Evolutionary conservation across 2,888 invertebrate genomes (phyloP).

Genomic region (Epistrophella euchroma): DNA sequence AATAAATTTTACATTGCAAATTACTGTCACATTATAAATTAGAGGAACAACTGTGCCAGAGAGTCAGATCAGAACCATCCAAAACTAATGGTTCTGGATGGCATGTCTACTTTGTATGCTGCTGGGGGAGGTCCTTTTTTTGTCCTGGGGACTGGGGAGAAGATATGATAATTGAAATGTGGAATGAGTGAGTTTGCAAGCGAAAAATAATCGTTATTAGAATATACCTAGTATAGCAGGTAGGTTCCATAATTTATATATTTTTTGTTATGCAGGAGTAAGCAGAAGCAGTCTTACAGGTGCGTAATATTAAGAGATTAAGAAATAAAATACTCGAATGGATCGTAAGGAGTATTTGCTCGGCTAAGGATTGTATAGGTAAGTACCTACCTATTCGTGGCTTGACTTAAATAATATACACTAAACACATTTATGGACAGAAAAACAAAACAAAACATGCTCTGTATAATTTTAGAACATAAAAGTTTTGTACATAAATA

Average conservation of each 20-base stretch:
- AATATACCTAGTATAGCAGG: too few species aligned
- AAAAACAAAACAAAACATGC: too few species aligned
- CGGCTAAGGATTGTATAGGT: not conserved
- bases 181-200: slow-evolving; percentile 27
- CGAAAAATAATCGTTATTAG: slow-evolving; percentile 16
- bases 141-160: not conserved
- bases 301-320: slow-evolving; percentile 24
- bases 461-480: not conserved
- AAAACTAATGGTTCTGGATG: slow-evolving; percentile 1
- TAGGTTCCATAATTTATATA: not conserved
- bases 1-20: slow-evolving; percentile 66
- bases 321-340: slow-evolving; percentile 8
- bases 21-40: slow-evolving; percentile 73
- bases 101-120: slow-evolving; percentile 12
- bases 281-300: slow-evolving; percentile 15
- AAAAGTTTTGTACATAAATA: too few species aligned
- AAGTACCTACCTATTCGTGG: too few species aligned
- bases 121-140: slow-evolving; percentile 5
- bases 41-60: slow-evolving; percentile 11
- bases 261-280: not conserved
- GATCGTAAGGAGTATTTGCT: not conserved
- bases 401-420: not conserved
- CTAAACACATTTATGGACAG: not conserved
- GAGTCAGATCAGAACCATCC: not conserved
- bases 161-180: slow-evolving; percentile 22